Percentiles rank a stretch among this genome's conserved stretches.
phyloP scores from a whole-genome alignment of 1,140 invertebrate genomes.

The Drosophila aff. region DNA sequence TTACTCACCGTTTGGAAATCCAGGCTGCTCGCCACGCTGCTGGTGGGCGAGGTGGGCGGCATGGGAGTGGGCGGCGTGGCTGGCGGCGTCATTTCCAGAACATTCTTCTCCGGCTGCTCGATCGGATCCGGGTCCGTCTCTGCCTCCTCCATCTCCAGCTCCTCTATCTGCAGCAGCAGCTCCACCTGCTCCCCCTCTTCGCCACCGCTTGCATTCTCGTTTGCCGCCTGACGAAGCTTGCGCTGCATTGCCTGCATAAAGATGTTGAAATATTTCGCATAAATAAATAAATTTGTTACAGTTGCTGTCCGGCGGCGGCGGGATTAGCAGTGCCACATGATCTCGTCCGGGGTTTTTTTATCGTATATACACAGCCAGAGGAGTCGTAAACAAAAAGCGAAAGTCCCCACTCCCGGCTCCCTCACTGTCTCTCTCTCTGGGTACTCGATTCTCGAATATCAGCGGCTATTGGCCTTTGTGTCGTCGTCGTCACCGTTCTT shows the following conservation, averaged over 20 bases:
- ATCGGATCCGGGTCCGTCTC: constrained; percentile 15
- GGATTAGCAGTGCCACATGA: constrained; percentile 49
- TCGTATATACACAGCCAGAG: constrained; percentile 11
- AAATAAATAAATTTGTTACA: constrained; percentile 56
- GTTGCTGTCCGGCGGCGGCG: constrained; percentile 20
- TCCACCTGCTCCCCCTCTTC: neutral
- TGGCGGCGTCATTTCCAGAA: constrained; percentile 66
- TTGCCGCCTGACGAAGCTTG: constrained; percentile 63
- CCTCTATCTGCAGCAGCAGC: constrained; percentile 5
- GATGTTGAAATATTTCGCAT: constrained; percentile 51
- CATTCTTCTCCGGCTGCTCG: constrained; percentile 53
- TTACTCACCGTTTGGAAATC: constrained; percentile 61
- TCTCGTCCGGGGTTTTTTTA: constrained; percentile 27
- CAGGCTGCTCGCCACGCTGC: constrained; percentile 55
- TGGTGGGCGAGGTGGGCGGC: constrained; percentile 64
- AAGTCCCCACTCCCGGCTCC: constrained; percentile 38
- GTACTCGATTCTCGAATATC: constrained; percentile 31
- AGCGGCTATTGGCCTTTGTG: constrained; percentile 77
- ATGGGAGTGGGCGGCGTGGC: constrained; percentile 64
- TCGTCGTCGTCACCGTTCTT: constrained; percentile 66
- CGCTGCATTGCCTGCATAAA: constrained; percentile 68
- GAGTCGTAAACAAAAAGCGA: constrained; percentile 59
- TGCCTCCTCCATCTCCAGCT: neutral
- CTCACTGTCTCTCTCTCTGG: neutral
- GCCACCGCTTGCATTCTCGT: constrained; percentile 32